Conservation (phyloP, 2,113 vertebrate species). For the Pachyramphus minor region DNA sequence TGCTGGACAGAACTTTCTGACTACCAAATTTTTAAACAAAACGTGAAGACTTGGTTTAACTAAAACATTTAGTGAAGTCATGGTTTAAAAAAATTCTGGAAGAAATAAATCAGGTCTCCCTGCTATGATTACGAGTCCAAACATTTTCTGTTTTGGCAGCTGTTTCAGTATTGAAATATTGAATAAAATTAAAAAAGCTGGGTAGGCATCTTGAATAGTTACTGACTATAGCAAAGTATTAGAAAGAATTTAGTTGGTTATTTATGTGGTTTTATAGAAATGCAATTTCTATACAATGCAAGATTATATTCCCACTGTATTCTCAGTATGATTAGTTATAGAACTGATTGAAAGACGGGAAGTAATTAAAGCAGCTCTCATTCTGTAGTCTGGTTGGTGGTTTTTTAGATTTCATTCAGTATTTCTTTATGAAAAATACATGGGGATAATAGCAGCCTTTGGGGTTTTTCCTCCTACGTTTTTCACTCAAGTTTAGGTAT, state of each 20-base stretch:
- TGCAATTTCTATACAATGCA: neutral
- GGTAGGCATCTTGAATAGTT: neutral
- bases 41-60: neutral
- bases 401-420: neutral
- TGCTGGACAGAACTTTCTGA: neutral
- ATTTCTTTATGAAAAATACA: neutral
- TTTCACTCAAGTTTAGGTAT: neutral
- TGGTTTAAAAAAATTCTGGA: neutral
- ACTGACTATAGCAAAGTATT: neutral
- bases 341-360: neutral
- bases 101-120: neutral
- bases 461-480: neutral
- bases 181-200: neutral
- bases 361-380: neutral
- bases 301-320: neutral
- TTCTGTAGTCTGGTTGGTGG: neutral
- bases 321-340: neutral
- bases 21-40: neutral
- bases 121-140: neutral
- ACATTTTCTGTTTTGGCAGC: neutral
- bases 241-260: neutral
- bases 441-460: neutral
- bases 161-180: neutral
- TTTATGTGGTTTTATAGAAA: neutral
- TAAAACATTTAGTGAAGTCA: neutral